Evolutionary conservation across 2,113 vertebrate species (phyloP).

Genomic region (Junco hyemalis): DNA sequence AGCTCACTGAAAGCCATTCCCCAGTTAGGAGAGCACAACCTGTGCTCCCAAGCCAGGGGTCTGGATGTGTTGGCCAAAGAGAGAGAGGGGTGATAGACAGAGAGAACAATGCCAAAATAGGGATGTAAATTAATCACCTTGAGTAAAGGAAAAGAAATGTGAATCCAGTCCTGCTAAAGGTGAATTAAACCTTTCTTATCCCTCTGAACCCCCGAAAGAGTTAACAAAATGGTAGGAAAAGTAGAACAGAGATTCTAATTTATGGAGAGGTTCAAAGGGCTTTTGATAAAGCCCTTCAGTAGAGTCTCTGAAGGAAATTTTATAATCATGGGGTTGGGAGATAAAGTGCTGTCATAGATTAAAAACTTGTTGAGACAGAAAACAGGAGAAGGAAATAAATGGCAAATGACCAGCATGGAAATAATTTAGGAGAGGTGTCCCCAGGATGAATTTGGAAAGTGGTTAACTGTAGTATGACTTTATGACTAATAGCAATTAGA

Average conservation of each 20-base stretch:
- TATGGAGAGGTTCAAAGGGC: slow-evolving; percentile 71
- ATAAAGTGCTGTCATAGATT: slow-evolving; percentile 72
- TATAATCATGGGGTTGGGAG: slow-evolving; percentile 70
- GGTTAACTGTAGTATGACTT: slow-evolving; percentile 51
- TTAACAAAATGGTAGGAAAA: slow-evolving; percentile 61
- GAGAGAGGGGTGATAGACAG: not conserved
- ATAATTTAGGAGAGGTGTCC: slow-evolving; percentile 66
- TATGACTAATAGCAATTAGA: slow-evolving; percentile 54
- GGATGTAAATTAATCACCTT: not conserved
- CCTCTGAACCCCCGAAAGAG: slow-evolving; percentile 48
- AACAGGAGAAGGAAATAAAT: slow-evolving; percentile 67
- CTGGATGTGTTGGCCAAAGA: not conserved
- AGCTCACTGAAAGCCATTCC: not conserved
- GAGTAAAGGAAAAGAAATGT: not conserved
- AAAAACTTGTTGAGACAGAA: slow-evolving; percentile 73
- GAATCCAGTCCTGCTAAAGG: not conserved
- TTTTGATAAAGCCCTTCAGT: slow-evolving; percentile 72
- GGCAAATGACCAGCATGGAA: slow-evolving; percentile 70
- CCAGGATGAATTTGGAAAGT: slow-evolving; percentile 61
- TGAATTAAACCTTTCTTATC: not conserved
- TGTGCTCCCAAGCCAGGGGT: not conserved
- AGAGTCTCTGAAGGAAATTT: slow-evolving; percentile 71
- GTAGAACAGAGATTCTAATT: slow-evolving; percentile 71
- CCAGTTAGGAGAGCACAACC: not conserved
- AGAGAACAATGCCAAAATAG: not conserved